A percentile compares a stretch with the other conserved stretches of the same genome.
These are phyloP conservation scores for Hemitrygon akajei DNA, from an alignment of 2,797 vertebrate genomes.

Conservation along the genomic window DNA sequence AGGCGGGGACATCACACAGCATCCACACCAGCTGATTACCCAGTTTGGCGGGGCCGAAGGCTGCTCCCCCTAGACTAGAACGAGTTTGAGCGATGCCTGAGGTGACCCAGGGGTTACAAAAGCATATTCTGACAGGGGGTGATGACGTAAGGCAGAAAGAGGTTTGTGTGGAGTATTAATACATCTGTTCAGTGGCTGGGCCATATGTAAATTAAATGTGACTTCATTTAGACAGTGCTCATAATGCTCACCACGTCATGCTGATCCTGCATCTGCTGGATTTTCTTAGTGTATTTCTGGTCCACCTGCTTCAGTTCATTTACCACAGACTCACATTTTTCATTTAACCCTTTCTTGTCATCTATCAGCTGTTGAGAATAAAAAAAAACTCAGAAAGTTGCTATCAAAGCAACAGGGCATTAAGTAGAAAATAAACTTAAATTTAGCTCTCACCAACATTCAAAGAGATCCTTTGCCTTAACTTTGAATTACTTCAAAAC, in stretches of 20 bases:
- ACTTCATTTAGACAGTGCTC: not conserved
- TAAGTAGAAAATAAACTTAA: too few species aligned
- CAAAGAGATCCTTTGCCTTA: not conserved
- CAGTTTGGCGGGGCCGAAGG: too few species aligned
- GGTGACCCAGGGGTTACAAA: too few species aligned
- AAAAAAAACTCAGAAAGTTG: not conserved
- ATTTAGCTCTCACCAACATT: too few species aligned
- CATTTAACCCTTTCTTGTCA: constrained; percentile 80
- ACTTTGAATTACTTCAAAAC: too few species aligned
- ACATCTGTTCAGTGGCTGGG: not conserved
- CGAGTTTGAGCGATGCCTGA: too few species aligned
- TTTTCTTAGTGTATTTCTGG: constrained; percentile 77
- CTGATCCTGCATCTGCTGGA: constrained; percentile 80
- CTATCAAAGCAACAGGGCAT: not conserved
- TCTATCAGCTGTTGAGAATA: constrained; percentile 69
- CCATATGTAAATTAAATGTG: not conserved
- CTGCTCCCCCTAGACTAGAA: too few species aligned
- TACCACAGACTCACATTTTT: constrained; percentile 78
- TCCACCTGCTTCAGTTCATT: constrained; percentile 77
- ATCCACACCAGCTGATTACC: too few species aligned
- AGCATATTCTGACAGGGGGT: not conserved
- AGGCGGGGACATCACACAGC: too few species aligned
- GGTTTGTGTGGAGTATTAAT: not conserved
- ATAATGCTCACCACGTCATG: constrained; percentile 73
- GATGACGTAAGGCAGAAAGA: not conserved